Conservation (phyloP, 2,797 vertebrate genomes). For the Pseudomugil tenellus region DNA sequence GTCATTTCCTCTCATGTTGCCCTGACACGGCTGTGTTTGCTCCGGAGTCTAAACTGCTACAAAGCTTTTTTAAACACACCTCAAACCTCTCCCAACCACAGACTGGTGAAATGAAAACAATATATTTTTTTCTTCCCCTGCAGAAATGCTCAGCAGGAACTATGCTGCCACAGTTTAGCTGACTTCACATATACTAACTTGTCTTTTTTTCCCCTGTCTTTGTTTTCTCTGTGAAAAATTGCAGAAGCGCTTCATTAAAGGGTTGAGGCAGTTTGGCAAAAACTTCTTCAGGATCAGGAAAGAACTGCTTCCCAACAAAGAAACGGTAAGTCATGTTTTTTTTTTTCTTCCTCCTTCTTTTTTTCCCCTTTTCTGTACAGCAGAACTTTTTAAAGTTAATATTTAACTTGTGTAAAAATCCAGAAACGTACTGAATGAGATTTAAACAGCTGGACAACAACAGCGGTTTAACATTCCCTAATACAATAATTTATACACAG, state of each 20-base stretch:
- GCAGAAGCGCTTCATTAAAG: constrained; percentile 99
- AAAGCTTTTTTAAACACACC: constrained; percentile 62
- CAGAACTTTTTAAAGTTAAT: constrained; percentile 13
- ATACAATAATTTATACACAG: constrained; percentile 28
- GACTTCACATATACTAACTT: constrained; percentile 59
- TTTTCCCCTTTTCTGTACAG: not conserved
- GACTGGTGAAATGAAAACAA: constrained; percentile 57
- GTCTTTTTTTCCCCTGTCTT: constrained; percentile 20
- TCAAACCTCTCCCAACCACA: constrained; percentile 64
- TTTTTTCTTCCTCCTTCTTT: constrained; percentile 4
- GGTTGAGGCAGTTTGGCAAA: constrained; percentile 97
- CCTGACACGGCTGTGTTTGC: constrained; percentile 64
- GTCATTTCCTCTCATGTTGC: constrained; percentile 75
- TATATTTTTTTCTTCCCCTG: not conserved
- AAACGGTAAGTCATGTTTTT: constrained; percentile 91
- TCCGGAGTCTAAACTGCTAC: constrained; percentile 56
- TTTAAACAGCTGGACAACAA: constrained; percentile 20
- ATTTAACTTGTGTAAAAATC: constrained; percentile 25
- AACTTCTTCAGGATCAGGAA: constrained; percentile 99
- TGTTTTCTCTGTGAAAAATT: constrained; percentile 51
- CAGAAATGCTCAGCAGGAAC: constrained; percentile 50
- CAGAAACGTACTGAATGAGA: constrained; percentile 14
- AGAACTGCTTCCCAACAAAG: constrained; percentile 98
- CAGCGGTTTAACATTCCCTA: constrained; percentile 26
- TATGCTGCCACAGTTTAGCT: constrained; percentile 48